phyloP scores from a whole-genome alignment of 1,140 invertebrate species.

The Macrobrachium rosenbergii region DNA sequence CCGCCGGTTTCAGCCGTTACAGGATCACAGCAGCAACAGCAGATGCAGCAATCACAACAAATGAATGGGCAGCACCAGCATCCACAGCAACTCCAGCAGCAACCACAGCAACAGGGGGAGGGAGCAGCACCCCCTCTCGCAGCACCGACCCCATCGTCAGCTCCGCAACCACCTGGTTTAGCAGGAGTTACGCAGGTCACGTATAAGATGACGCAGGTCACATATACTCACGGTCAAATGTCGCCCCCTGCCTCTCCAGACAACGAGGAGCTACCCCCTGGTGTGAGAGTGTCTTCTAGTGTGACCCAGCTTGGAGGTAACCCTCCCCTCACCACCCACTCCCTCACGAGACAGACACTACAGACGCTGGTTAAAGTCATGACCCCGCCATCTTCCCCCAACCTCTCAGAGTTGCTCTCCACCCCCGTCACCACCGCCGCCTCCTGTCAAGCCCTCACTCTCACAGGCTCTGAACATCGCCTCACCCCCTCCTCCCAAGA shows the following conservation, averaged over 20 bases:
- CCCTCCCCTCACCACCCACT: conserved; percentile 56
- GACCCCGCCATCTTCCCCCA: conserved; percentile 75
- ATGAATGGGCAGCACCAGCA: conserved; percentile 24
- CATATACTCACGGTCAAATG: conserved; percentile 71
- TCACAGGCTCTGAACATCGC: conserved; percentile 60
- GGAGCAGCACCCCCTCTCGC: not conserved
- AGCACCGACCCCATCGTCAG: not conserved
- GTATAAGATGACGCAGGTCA: conserved; percentile 66
- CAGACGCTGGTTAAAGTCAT: conserved; percentile 70
- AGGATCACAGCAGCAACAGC: not conserved
- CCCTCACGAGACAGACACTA: conserved; percentile 54
- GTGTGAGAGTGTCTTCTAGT: conserved; percentile 41
- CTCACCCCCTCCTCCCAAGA: conserved; percentile 25
- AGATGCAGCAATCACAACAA: not conserved
- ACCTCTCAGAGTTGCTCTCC: conserved; percentile 71
- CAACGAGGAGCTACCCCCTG: conserved; percentile 67
- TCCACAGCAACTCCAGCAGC: not conserved
- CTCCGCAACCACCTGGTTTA: conserved; percentile 20
- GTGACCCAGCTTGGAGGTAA: conserved; percentile 39
- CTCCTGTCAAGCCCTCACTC: conserved; percentile 44
- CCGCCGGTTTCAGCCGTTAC: conserved; percentile 50
- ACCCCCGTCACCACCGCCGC: conserved; percentile 51
- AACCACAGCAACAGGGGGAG: conserved; percentile 7
- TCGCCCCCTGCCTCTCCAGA: conserved; percentile 74
- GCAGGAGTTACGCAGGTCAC: conserved; percentile 62